Evolutionary conservation across 2,888 invertebrate species (phyloP).

Genomic region (Polyommatus icarus): DNA sequence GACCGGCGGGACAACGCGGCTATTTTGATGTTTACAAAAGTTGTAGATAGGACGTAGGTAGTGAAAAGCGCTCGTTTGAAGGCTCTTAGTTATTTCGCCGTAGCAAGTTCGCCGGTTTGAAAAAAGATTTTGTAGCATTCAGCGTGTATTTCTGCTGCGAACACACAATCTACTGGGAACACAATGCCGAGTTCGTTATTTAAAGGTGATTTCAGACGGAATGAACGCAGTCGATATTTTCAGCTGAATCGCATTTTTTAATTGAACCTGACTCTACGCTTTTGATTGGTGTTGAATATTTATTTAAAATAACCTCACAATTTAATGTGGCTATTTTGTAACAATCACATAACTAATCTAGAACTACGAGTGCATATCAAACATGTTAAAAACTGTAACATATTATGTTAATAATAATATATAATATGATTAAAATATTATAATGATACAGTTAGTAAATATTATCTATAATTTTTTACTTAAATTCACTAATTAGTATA

Average conservation of each 20-base stretch:
- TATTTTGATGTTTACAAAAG: conserved; percentile 18
- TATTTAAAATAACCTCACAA: too few species aligned
- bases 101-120: conserved; percentile 12
- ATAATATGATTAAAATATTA: too few species aligned
- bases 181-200: conserved; percentile 28
- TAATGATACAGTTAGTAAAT: too few species aligned
- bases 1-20: conserved; percentile 7
- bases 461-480: too few species aligned
- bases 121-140: conserved; percentile 23
- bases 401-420: too few species aligned
- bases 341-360: too few species aligned
- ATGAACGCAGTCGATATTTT: conserved; percentile 19
- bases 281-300: neutral
- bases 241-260: neutral
- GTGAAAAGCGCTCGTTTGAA: conserved; percentile 22
- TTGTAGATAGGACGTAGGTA: neutral
- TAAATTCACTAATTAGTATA: too few species aligned
- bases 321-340: neutral
- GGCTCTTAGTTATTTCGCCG: conserved; percentile 24
- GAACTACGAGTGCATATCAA: too few species aligned
- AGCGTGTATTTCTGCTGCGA: conserved; percentile 21
- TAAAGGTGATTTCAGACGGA: conserved; percentile 17
- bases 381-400: too few species aligned
- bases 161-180: conserved; percentile 26
- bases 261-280: neutral